phyloP scores from a whole-genome alignment of 2,888 invertebrate species.

The Eristalis arbustorum region DNA sequence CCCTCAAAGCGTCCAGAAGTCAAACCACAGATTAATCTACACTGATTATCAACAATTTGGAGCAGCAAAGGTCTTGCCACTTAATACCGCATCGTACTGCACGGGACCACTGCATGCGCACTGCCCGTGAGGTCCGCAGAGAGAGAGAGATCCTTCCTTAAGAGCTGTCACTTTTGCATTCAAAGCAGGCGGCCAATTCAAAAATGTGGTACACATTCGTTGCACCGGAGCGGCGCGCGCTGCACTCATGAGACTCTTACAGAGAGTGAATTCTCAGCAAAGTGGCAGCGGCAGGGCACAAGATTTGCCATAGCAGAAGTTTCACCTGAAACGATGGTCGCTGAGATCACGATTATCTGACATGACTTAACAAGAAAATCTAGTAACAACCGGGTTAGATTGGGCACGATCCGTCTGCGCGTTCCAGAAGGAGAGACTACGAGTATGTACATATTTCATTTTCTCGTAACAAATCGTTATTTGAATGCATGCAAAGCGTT shows the following conservation, averaged over 20 bases:
- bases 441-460: conserved; percentile 56
- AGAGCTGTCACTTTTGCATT: neutral
- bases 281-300: conserved; percentile 25
- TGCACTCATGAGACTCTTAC: conserved; percentile 39
- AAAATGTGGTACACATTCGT: conserved; percentile 39
- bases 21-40: conserved; percentile 35
- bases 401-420: conserved; percentile 38
- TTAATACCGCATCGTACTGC: conserved; percentile 23
- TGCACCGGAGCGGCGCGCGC: neutral
- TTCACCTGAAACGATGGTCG: conserved; percentile 47
- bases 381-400: conserved; percentile 43
- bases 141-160: conserved; percentile 49
- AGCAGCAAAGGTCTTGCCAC: conserved; percentile 48
- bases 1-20: too few relatives aligned
- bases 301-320: conserved; percentile 32
- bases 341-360: conserved; percentile 59
- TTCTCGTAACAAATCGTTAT: conserved; percentile 56
- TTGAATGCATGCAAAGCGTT: conserved; percentile 48
- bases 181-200: neutral
- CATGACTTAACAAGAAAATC: conserved; percentile 45
- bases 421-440: conserved; percentile 22
- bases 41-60: conserved; percentile 49
- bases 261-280: conserved; percentile 14
- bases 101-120: neutral
- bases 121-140: neutral